These are phyloP conservation scores for Valencia hispanica DNA, from an alignment of 2,797 vertebrate species.

Conservation along the genomic window DNA sequence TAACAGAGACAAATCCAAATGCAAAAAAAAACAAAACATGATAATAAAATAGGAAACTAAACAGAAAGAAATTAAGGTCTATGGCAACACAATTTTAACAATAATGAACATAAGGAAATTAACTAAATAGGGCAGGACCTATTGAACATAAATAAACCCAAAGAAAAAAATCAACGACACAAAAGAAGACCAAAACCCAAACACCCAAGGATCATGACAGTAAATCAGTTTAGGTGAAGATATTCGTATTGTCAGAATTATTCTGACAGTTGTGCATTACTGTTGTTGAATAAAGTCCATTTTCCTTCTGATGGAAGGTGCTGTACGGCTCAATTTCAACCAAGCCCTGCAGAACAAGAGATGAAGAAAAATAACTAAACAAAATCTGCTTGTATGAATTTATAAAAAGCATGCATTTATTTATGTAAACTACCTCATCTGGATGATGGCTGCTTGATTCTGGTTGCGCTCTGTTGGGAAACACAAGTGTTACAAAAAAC, in stretches of 20 bases:
- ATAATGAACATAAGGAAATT: background rate
- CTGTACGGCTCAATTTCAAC: conserved; percentile 34
- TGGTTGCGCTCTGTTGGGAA: background rate
- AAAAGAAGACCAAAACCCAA: background rate
- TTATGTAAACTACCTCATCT: background rate
- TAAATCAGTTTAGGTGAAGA: background rate
- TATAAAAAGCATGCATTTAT: background rate
- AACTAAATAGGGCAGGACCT: too few relatives aligned
- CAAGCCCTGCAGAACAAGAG: conserved; percentile 14
- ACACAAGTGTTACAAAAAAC: background rate
- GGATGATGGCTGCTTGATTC: background rate
- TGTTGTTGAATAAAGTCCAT: conserved; percentile 33
- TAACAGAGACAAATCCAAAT: background rate
- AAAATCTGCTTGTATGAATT: background rate
- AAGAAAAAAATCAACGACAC: too few relatives aligned
- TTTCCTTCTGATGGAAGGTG: conserved; percentile 25
- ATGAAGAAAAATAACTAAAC: too few relatives aligned
- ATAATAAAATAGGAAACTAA: background rate
- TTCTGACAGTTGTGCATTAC: background rate
- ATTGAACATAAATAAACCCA: too few relatives aligned
- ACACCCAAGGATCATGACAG: background rate
- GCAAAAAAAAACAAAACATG: background rate
- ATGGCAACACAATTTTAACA: background rate
- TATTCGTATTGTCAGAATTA: background rate
- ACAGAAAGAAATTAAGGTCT: background rate